phyloP scores from a whole-genome alignment of 2,888 invertebrate species.

The Eretmocerus hayati region DNA sequence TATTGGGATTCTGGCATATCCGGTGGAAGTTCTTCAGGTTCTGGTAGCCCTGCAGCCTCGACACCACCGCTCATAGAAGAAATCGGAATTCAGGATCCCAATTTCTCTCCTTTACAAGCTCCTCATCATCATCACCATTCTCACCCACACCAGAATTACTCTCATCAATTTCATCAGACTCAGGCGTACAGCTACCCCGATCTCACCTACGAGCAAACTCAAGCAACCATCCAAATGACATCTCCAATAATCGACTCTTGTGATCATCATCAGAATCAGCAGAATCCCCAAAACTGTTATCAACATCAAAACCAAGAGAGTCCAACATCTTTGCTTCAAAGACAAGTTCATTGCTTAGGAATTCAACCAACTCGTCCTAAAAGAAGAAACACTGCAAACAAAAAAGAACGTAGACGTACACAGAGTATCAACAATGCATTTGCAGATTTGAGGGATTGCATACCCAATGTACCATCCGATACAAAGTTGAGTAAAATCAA shows the following conservation, averaged over 20 bases:
- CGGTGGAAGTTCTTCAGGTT: conserved; percentile 42
- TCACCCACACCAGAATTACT: conserved; percentile 25
- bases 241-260: too few species aligned
- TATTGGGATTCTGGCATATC: conserved; percentile 45
- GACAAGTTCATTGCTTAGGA: background rate
- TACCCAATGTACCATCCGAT: conserved; percentile 93
- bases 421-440: conserved; percentile 94
- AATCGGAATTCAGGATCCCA: conserved; percentile 38
- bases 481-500: conserved; percentile 96
- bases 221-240: background rate
- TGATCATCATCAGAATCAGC: conserved; percentile 1
- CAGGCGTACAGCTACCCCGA: conserved; percentile 20
- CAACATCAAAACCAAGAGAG: background rate
- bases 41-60: conserved; percentile 42
- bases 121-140: conserved; percentile 28
- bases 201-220: conserved; percentile 11
- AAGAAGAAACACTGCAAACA: conserved; percentile 82
- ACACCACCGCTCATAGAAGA: conserved; percentile 44
- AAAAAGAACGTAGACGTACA: conserved; percentile 86
- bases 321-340: background rate
- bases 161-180: conserved; percentile 19
- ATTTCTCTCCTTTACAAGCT: conserved; percentile 33
- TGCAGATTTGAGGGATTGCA: conserved; percentile 84
- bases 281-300: conserved; percentile 4
- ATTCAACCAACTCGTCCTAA: conserved; percentile 48